Conservation (phyloP, 2,888 invertebrate species). For the Ferdinandea cuprea region DNA sequence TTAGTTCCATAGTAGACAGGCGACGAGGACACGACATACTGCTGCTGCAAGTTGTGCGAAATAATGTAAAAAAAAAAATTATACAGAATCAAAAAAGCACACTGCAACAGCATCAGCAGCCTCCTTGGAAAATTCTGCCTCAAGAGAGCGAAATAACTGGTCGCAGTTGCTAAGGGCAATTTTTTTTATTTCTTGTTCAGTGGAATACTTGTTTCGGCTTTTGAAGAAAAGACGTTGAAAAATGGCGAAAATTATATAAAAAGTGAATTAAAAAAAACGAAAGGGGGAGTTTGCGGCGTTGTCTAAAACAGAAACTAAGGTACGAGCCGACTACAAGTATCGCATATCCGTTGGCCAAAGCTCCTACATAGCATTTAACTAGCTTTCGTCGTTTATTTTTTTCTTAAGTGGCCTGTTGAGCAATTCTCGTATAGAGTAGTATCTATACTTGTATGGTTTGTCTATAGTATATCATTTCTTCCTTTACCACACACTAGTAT, state of each 20-base stretch:
- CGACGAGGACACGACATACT: slow-evolving; percentile 52
- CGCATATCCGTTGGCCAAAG: slow-evolving; percentile 44
- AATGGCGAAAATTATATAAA: slow-evolving; percentile 64
- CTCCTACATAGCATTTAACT: slow-evolving; percentile 26
- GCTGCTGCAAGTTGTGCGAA: slow-evolving; percentile 51
- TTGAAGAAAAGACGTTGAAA: slow-evolving; percentile 45
- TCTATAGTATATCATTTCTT: slow-evolving; percentile 13
- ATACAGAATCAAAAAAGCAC: slow-evolving; percentile 7
- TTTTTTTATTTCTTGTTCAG: slow-evolving; percentile 39
- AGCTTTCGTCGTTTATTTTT: background rate
- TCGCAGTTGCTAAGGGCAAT: slow-evolving; percentile 68
- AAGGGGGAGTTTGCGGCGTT: background rate
- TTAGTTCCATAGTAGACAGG: slow-evolving; percentile 43
- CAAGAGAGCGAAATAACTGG: slow-evolving; percentile 54
- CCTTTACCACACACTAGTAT: background rate
- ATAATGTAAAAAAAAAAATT: slow-evolving; percentile 48
- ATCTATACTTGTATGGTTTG: slow-evolving; percentile 10
- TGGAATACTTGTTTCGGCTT: slow-evolving; percentile 63
- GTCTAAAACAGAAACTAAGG: background rate
- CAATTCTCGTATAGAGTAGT: slow-evolving; percentile 16
- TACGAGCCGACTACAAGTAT: slow-evolving; percentile 34
- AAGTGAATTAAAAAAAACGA: slow-evolving; percentile 16
- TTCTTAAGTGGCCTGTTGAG: slow-evolving; percentile 72
- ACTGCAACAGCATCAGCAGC: slow-evolving; percentile 23
- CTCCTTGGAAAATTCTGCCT: slow-evolving; percentile 70